Evolutionary conservation across 1,140 invertebrate species (phyloP), one percentile per base, ranked within the genome.

Genomic region (Chironomus striatipennis): DNA sequence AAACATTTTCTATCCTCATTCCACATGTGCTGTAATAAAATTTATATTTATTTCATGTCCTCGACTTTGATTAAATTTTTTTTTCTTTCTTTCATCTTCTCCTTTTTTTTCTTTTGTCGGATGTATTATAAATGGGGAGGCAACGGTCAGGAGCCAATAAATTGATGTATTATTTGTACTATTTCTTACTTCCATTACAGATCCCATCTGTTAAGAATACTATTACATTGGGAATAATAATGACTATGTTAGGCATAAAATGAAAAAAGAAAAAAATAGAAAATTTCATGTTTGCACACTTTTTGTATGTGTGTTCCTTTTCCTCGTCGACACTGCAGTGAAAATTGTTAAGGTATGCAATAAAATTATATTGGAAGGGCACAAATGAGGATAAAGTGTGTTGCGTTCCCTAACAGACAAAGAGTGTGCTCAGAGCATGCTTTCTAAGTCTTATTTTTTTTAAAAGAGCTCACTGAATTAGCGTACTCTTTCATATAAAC

Each of bases 51-150:
- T 15, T 47, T 47, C 43, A 47, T 47, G 43, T 57, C 47, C 47
- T 57, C 47, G n/a, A 57, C 47, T 57, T 57, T 57, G 47, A 57
- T 57, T 57, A 57, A n/a, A 57, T 57, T 57, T 57, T n/a, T n/a
- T 57, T 57, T 57, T 57, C 12, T n/a, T 57, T 57, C 15, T 10
- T 34, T 34, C 24, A 34, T 34, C 24, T 34, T 5, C 24, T 34
- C 24, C 5, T 34, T 34, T 34, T 34, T 5, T 34, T 34, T 34
- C 24, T 5, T 34, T 5, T 34, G 24, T 5, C n/a, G n/a, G n/a
- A n/a, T n/a, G n/a, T 57, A 12, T 15, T n/a, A 15, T 57, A 15
- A 57, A 12, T 57, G 8, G n/a, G 47, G 47, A 10, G n/a, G 47
- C 47, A 57, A 47, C 15, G 15, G 43, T 10, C 24, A 47, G 47